Evolutionary conservation across 2,797 vertebrate genomes (phyloP), one percentile per base, ranked within the genome.

Genomic region (Cossypha caffra): DNA sequence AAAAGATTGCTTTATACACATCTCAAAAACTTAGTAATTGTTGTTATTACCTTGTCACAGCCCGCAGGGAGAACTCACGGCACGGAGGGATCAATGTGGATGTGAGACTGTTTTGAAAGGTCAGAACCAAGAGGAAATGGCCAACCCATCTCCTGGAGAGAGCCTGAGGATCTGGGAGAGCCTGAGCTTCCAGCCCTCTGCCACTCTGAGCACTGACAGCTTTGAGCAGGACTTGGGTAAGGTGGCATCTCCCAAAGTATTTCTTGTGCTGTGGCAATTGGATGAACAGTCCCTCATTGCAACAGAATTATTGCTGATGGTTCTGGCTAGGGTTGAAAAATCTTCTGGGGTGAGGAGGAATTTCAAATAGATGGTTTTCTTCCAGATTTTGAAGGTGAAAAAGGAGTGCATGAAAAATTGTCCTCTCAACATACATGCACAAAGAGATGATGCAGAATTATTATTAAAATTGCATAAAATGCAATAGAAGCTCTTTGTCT

Each of bases 31-130:
- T 7, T 5, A 43, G 11, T 76, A 85, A 87, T 58, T 58, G 19
- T 69, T 91, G 43, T 69, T 69, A 19, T 88, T 66, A 8, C 67
- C 67, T 94, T 76, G 51, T 9, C 16, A 28, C 93, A 97, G 97
- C 37, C 26, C 0, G 0, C 81, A 61, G 74, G 74, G 47, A 88
- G 81, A 90, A 31, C 59, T 88, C 38, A 2, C 7, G 1, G 69
- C 88, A 23, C 8, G 3, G 71, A 80, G 48, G 62, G 40, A 64
- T 37, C 50, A 0, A 5, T 25, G 5, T 59, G 4, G 0, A 31
- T 6, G 14, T 33, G 66, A 80, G n/a, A 38, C 81, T 21, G 1
- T 8, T 73, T 24, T 28, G 33, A 47, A 67, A 58, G 50, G 11
- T 40, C 86, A 74, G 42, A 59, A 45, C 51, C 61, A 6, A 50